Percentiles rank a stretch among this genome's conserved stretches.
Conservation (phyloP, 2,888 invertebrate genomes). For the Agrypnus murinus region DNA sequence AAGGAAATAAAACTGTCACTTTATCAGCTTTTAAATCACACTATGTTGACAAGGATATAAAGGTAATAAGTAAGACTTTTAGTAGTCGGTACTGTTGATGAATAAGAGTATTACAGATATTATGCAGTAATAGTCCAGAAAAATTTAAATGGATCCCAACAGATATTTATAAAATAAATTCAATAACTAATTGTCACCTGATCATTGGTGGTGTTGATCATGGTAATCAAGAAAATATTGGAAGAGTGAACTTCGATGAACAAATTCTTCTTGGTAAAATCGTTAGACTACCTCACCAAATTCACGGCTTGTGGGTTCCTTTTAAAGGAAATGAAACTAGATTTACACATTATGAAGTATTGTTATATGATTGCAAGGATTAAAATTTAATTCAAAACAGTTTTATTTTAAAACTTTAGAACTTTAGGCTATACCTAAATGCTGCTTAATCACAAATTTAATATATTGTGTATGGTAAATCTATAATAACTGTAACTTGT, state of each 20-base stretch:
- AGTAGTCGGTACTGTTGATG: no score
- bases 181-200: conserved; percentile 15
- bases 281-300: not conserved
- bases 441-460: no score
- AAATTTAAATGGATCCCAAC: no score
- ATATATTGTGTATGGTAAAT: no score
- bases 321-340: not conserved
- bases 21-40: not conserved
- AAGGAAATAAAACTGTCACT: conserved; percentile 11
- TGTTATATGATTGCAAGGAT: not conserved
- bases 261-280: conserved; percentile 9
- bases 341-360: conserved; percentile 4
- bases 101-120: no score
- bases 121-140: no score
- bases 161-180: no score
- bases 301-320: conserved; percentile 11
- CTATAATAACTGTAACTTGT: no score
- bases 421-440: no score
- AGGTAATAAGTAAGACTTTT: no score
- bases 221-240: not conserved
- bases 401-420: no score
- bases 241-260: conserved; percentile 14
- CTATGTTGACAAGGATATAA: conserved; percentile 4
- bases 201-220: conserved; percentile 27
- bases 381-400: no score